These are phyloP conservation scores for Drosophila melanica DNA, from an alignment of 1,140 invertebrate species.

Conservation along the genomic window DNA sequence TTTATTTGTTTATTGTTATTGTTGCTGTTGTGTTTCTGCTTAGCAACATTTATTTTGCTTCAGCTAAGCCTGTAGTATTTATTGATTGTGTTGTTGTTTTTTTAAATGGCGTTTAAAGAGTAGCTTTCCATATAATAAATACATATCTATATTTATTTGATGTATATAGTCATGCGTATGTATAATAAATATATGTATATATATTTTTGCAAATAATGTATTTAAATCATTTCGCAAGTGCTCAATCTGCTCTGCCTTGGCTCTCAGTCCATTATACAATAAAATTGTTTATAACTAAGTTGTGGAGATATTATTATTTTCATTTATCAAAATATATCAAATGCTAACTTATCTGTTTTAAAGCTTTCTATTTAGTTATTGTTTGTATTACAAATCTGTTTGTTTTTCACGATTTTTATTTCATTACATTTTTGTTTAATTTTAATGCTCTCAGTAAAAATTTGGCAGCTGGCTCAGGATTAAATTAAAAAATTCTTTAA, in stretches of 20 bases:
- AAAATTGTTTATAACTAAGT: constrained; percentile 64
- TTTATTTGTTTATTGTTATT: constrained; percentile 43
- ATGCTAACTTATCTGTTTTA: constrained; percentile 77
- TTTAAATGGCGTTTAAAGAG: constrained; percentile 1
- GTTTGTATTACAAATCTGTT: constrained; percentile 67
- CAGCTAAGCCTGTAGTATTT: constrained; percentile 17
- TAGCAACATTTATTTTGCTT: constrained; percentile 35
- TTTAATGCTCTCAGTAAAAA: constrained; percentile 48
- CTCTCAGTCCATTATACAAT: constrained; percentile 64
- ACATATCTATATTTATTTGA: constrained; percentile 28
- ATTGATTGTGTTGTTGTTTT: constrained; percentile 32
- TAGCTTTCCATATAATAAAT: constrained; percentile 35
- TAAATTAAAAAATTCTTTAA: constrained; percentile 40
- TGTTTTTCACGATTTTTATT: constrained; percentile 17
- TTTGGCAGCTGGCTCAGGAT: constrained; percentile 68
- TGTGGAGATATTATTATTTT: constrained; percentile 30
- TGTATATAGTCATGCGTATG: constrained; percentile 23
- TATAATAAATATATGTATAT: constrained; percentile 30
- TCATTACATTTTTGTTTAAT: constrained; percentile 1
- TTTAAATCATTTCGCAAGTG: constrained; percentile 39
- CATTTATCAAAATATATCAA: constrained; percentile 78
- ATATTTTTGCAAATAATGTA: constrained; percentile 35
- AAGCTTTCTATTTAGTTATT: constrained; percentile 81
- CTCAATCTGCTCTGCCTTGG: constrained; percentile 27
- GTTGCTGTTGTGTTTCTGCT: constrained; percentile 24